Conservation (phyloP, 2,113 vertebrate species). For the Mastomys natalensis region DNA sequence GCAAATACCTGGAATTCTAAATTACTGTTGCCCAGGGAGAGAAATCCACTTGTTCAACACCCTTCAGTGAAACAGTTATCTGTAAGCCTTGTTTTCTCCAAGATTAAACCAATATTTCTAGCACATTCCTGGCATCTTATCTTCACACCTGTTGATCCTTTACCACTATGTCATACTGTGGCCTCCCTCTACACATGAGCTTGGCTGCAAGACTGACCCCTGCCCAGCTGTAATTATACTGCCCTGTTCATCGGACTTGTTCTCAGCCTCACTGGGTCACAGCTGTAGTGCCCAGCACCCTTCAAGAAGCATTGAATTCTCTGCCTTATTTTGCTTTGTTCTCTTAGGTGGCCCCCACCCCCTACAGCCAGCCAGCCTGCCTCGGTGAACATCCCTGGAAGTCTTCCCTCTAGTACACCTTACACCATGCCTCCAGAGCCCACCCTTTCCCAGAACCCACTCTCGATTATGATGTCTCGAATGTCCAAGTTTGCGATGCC, state of each 20-base stretch:
- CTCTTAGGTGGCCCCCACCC: conserved; percentile 93
- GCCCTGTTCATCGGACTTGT: conserved; percentile 22
- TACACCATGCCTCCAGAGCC: conserved; percentile 98
- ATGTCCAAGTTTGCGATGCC: conserved; percentile 99
- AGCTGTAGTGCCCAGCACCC: background rate
- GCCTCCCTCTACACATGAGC: background rate
- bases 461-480: conserved; percentile 99
- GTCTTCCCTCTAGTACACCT: conserved; percentile 96
- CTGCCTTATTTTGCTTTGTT: conserved; percentile 9
- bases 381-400: conserved; percentile 91
- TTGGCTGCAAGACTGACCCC: background rate
- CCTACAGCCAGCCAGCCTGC: conserved; percentile 93
- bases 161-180: background rate
- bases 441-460: conserved; percentile 98
- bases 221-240: conserved; percentile 20
- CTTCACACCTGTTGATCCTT: background rate
- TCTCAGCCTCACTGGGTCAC: conserved; percentile 25
- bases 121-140: background rate
- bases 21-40: background rate
- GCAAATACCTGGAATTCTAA: background rate
- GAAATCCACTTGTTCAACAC: background rate
- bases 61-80: background rate
- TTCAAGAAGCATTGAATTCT: conserved; percentile 7
- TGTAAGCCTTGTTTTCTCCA: background rate
- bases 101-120: background rate